Evolutionary conservation across 2,113 vertebrate genomes (phyloP), one percentile per base, ranked within the genome.

Genomic region (Ramphastos sulfuratus): DNA sequence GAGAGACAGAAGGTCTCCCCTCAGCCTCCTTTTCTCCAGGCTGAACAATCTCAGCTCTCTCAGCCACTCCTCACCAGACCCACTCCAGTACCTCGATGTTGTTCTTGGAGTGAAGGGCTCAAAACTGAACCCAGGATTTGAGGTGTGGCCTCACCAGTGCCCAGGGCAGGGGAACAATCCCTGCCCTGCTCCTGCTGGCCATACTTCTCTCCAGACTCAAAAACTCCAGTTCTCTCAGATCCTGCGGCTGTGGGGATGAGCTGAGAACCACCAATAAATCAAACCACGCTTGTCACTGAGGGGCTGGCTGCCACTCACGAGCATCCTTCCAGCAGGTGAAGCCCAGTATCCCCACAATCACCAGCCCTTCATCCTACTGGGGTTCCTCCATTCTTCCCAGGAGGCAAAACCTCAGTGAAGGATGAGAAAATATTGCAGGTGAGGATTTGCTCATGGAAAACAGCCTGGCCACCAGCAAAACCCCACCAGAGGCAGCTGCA

Each of bases 221-320:
- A 33, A n/a, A n/a, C 58, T 33, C 18, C 39, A 46, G 8, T 46
- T n/a, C 19, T 12, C 30, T 67, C 65, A 24, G 9, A 35, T 35
- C 35, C 13, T 30, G 3, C 0, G 0, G 13, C 5, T 54, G 30
- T 0, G 2, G 7, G 69, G 19, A 50, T n/a, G 59, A 77, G 15
- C 0, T 1, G 0, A 64, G 92, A 87, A 30, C 12, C 12, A 59
- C 15, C 17, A 33, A 39, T 9, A 67, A 72, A 55, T 10, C 67
- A 67, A 89, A 48, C 6, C 30, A 7, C 1, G 0, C 6, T 24
- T 52, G 8, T 61, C 6, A 14, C 12, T 25, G 2, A 58, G n/a
- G 54, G 13, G 20, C 3, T 1, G 0, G 33, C 10, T 76, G 54
- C 25, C 35, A 31, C 30, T 48, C 50, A 35, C 2, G 7, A 82